These are phyloP conservation scores for Syrphus vitripennis DNA, from an alignment of 2,888 invertebrate species.

Conservation along the genomic window DNA sequence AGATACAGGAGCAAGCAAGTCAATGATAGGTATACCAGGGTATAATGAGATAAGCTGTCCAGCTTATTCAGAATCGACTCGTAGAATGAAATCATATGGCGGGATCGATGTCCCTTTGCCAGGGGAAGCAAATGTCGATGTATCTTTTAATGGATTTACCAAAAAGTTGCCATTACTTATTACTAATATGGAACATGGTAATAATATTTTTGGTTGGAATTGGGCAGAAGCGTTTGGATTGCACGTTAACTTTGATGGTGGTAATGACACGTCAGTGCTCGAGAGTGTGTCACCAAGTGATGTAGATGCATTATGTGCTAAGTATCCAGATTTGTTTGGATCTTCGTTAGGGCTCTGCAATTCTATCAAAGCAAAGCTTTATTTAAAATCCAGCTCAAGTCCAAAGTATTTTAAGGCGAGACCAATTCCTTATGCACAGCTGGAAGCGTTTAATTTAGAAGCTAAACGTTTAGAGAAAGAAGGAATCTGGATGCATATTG, in stretches of 20 bases:
- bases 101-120: conserved; percentile 16
- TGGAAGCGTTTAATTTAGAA: conserved; percentile 58
- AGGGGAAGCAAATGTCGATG: conserved; percentile 21
- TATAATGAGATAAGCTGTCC: conserved; percentile 6
- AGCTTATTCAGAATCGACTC: not conserved
- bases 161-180: conserved; percentile 15
- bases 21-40: conserved; percentile 18
- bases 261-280: not conserved
- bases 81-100: conserved; percentile 32
- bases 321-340: conserved; percentile 11
- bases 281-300: conserved; percentile 10
- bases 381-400: conserved; percentile 59
- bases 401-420: conserved; percentile 72
- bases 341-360: conserved; percentile 33
- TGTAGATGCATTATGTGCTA: conserved; percentile 15
- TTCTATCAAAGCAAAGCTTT: conserved; percentile 58
- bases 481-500: conserved; percentile 57
- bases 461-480: conserved; percentile 59
- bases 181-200: not conserved
- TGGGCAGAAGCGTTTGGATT: conserved; percentile 35
- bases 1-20: conserved; percentile 27
- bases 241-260: conserved; percentile 12
- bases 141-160: not conserved
- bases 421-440: conserved; percentile 71
- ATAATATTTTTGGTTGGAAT: conserved; percentile 33